Conservation (phyloP, 2,797 vertebrate genomes). For the Micrastur ruficollis region DNA sequence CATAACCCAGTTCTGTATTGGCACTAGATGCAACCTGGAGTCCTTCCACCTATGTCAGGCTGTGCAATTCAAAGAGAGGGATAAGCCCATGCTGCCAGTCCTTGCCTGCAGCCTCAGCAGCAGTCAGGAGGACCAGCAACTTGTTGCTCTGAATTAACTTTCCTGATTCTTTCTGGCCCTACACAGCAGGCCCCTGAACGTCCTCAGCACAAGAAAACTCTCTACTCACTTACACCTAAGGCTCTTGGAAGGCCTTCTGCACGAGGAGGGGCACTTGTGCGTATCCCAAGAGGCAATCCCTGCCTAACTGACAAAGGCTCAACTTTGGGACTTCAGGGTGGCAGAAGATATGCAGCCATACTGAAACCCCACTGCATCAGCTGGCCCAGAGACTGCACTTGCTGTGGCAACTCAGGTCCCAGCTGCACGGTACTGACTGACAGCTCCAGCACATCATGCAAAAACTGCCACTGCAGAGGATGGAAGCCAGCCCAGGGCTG, state of each 20-base stretch:
- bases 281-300: background rate
- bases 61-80: background rate
- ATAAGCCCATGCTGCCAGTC: accelerated
- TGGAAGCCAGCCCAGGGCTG: background rate
- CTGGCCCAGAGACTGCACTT: background rate
- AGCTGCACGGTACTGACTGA: background rate
- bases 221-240: background rate
- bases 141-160: background rate
- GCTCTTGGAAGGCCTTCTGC: background rate
- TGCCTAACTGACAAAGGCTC: background rate
- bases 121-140: background rate
- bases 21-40: background rate
- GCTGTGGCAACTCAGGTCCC: background rate
- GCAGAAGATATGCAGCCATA: background rate
- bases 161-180: background rate
- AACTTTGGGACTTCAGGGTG: background rate
- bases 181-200: background rate
- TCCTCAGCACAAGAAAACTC: background rate
- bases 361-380: background rate
- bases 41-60: background rate
- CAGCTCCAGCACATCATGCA: accelerated
- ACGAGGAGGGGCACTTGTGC: accelerated
- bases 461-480: background rate
- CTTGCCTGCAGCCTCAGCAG: background rate
- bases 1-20: background rate